Conservation (phyloP, 2,888 invertebrate species). For the Gryllus longicercus region DNA sequence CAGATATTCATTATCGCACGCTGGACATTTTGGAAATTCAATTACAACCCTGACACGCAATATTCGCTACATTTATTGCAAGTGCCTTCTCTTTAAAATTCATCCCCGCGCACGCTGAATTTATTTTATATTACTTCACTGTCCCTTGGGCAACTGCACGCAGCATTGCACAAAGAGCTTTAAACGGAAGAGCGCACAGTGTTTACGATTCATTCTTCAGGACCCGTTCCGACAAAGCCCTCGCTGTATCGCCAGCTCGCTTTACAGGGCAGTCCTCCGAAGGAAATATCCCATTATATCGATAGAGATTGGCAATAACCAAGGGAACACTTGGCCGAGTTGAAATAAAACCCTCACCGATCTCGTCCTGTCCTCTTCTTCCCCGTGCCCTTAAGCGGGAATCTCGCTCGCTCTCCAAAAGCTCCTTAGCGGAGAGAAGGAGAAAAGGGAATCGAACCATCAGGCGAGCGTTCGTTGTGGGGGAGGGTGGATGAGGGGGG, state of each 20-base stretch:
- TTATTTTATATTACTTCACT: slow-evolving; percentile 1
- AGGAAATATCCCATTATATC: slow-evolving; percentile 17
- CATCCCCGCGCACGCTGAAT: neutral
- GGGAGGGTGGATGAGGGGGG: too few species aligned
- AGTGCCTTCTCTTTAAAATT: slow-evolving; percentile 3
- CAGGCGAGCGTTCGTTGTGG: too few species aligned
- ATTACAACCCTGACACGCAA: neutral
- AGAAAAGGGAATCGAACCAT: neutral
- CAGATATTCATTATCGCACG: neutral
- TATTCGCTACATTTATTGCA: slow-evolving; percentile 11
- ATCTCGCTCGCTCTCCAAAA: neutral
- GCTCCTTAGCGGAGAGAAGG: neutral
- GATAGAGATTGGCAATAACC: slow-evolving; percentile 17
- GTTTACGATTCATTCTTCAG: neutral
- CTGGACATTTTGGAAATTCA: slow-evolving; percentile 4
- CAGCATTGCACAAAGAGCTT: neutral
- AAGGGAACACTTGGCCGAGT: slow-evolving; percentile 1
- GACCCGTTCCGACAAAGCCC: neutral
- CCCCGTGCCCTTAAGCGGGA: neutral
- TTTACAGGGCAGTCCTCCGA: neutral
- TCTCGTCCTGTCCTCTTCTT: neutral
- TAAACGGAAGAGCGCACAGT: neutral
- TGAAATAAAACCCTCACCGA: neutral
- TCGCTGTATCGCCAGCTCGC: neutral
- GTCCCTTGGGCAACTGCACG: neutral